phyloP scores from a whole-genome alignment of 92 coral and sea anemone genomes.

The Epizoanthus stellaris region DNA sequence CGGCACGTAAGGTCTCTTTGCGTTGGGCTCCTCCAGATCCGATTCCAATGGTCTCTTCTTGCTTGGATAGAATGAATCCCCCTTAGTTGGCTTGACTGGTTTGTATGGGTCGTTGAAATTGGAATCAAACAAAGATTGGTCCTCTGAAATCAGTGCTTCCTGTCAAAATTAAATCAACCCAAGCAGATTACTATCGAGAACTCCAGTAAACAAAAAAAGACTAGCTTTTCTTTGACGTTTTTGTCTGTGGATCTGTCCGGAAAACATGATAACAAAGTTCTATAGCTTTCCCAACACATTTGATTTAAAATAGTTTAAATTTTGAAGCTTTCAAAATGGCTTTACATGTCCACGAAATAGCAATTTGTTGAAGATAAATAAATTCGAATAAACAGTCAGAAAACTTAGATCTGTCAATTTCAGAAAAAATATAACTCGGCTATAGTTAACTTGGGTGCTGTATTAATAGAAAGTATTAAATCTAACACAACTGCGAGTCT shows the following conservation, averaged over 20 bases:
- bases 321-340: too few species aligned
- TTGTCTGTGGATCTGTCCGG: slow-evolving; percentile 6
- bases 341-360: too few species aligned
- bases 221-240: background rate
- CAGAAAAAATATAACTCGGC: too few species aligned
- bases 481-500: too few species aligned
- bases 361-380: too few species aligned
- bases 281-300: too few species aligned
- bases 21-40: slow-evolving; percentile 91
- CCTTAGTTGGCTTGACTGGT: slow-evolving; percentile 81
- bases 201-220: slow-evolving; percentile 55
- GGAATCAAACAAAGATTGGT: slow-evolving; percentile 94
- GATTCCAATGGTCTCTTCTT: slow-evolving; percentile 90
- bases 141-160: slow-evolving; percentile 81
- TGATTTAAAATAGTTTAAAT: too few species aligned
- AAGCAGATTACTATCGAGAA: background rate
- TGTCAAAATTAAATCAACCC: slow-evolving; percentile 1
- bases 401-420: too few species aligned
- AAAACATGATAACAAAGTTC: too few species aligned
- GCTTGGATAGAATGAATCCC: slow-evolving; percentile 68
- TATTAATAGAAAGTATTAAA: too few species aligned
- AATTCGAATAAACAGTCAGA: too few species aligned
- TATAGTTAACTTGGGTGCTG: too few species aligned
- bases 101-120: slow-evolving; percentile 93
- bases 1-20: slow-evolving; percentile 92